Base-by-base conservation (phyloP, 2,888 invertebrate species). In the Drosophila nigricruria region DNA sequence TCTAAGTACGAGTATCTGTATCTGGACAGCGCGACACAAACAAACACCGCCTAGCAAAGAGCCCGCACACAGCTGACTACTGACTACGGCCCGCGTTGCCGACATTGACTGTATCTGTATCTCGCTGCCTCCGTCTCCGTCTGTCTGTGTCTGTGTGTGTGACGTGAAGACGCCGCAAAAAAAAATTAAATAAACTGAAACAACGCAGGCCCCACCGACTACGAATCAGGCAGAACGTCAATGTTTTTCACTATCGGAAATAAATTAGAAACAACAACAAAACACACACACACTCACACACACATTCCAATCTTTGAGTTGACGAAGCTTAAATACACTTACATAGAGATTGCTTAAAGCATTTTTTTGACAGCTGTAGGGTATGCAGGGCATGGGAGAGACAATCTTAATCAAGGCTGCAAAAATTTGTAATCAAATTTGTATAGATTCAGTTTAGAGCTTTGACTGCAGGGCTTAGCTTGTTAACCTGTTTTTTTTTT, bases 151-250 rank as follows among this genome's bases (percentile, higher is more conserved):
- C n/a, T n/a, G 42, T 66, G 47, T 66, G 36, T 49, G 53, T 66
- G 87, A 59, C 66, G 66, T 62, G 85, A 88, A 83, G 88, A 82
- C 65, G 73, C 80, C 67, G 66, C 79, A 67, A 70, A 64, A 71
- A 38, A 47, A 77, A 73, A 71, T 85, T 58, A 85, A 88, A 79
- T 77, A 79, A 77, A 81, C 75, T 83, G 59, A 81, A 74, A 75
- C 69, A 71, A 65, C 63, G 77, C 70, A 18, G 58, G 61, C 58
- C 45, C 56, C 62, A 56, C 23, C 27, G 49, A 72, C 18, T 53
- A 2, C 27, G 73, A 59, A 74, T 63, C 66, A 53, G 59, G 30
- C 60, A 59, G 47, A 65, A 49, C 76, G 56, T 75, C 67, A 75
- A 75, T 78, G 68, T 80, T 80, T 75, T 80, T 72, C 81, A 76